Base-by-base conservation (phyloP, 2,797 vertebrate genomes). In the Pantherophis alleghaniensis region DNA sequence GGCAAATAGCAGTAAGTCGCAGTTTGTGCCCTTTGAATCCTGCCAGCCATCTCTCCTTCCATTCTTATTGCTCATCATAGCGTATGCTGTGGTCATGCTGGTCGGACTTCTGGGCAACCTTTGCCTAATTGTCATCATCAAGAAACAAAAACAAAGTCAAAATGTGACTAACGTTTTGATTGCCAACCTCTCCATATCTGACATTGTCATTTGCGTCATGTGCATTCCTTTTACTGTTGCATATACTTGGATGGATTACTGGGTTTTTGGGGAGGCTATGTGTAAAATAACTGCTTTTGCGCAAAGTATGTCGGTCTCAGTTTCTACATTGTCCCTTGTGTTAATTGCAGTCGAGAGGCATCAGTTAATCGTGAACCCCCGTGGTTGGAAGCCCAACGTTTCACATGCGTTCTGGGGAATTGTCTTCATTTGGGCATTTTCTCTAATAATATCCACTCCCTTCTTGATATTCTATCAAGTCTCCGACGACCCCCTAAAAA, bases 111-210 rank as follows among this genome's bases (percentile, higher is more conserved):
- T 98, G 18, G 98, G 98, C 93, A 99, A 99, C 79, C 97, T 99
- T 96, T 98, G 98, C 94, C 97, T 99, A 90, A 98, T 99, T 88
- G 95, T 98, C 51, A 98, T 98, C 96, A 98, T 98, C 96, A 98
- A 98, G 95, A 97, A 97, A 92, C 97, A 97, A 53, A 98, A 97
- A 96, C 98, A 98, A 97, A 97, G 98, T 97, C 98, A 98, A 97
- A 99, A 98, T 0, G 98, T 99, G 94, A 99, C 98, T 95, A 99
- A 98, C 95, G 97, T 98, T 96, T 97, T 99, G 96, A 99, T 98
- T 42, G 98, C 98, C 42, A 99, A 98, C 95, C 98, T 99, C 95
- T 98, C 98, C 91, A 97, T 99, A 95, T 99, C 99, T 3, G 98
- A 99, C 95, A 98, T 98, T 96, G 96, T 98, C 92, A 98, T 99